Base-by-base conservation (phyloP, 2,888 invertebrate species). In the Pocota personata region DNA sequence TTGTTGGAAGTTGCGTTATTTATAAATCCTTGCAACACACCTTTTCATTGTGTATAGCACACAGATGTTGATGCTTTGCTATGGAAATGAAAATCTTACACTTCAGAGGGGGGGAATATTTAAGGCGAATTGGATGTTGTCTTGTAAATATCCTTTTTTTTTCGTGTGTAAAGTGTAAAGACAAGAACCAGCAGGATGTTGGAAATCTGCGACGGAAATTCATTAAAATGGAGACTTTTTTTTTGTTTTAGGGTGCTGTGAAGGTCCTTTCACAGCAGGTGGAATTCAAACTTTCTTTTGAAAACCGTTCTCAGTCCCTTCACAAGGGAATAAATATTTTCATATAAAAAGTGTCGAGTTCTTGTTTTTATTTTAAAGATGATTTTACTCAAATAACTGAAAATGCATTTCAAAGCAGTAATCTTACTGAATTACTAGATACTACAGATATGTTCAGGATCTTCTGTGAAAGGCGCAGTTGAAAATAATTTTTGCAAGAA, bases 201-300 rank as follows among this genome's bases (percentile, higher is more conserved):
- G 73, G 62, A 79, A 83, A 79, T 66, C 73, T 83, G 73, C 19
- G 52, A 69, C 62, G 83, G 83, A 83, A 83, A 83, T 79, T 83
- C 78, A 83, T 83, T 73, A 78, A 55, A 83, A 77, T 21, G 50
- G 37, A 69, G 35, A 35, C 5, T 16, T 48, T 21, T 80, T 73
- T 35, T 30, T 37, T 40, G 24, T 12, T 50, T 27, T 43, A 4
- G 10, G 12, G n/a, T 4, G 35, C n/a, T 40, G 4, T 3, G 60
- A 14, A 57, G 32, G 71, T 24, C 52, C 32, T 35, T 24, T 14
- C 24, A n/a, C 58, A 48, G 58, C 57, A 48, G 48, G 48, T 37
- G 58, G 27, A n/a, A 27, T 52, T 30, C 3, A 1, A n/a, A n/a
- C 3, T 52, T 52, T n/a, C 27, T 27, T 14, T 24, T 5, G 14